phyloP scores from a whole-genome alignment of 2,113 vertebrate species.

The Scatophagus argus region DNA sequence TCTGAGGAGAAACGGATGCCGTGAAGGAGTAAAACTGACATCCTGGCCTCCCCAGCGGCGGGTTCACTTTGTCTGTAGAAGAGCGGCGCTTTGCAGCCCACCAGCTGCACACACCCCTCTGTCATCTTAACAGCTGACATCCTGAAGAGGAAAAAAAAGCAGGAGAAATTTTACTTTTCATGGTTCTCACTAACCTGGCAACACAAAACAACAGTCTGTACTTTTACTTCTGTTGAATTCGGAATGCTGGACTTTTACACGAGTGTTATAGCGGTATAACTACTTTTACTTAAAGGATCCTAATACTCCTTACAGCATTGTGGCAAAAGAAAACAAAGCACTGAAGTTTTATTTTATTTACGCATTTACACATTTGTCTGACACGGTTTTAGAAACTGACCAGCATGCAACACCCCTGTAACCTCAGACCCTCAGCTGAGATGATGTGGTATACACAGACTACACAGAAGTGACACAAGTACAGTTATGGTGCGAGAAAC shows the following conservation, averaged over 20 bases:
- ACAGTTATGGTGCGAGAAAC: neutral
- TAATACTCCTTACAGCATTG: neutral
- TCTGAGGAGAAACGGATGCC: slow-evolving; percentile 95
- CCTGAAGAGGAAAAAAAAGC: slow-evolving; percentile 32
- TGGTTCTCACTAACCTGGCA: neutral
- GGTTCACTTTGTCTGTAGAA: slow-evolving; percentile 90
- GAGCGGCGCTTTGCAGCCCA: slow-evolving; percentile 83
- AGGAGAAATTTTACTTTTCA: neutral
- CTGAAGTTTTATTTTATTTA: neutral
- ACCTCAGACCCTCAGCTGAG: neutral
- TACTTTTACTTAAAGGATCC: neutral
- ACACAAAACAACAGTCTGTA: neutral
- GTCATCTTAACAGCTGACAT: slow-evolving; percentile 84
- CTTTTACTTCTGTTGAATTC: neutral
- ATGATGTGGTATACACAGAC: neutral
- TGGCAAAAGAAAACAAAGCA: neutral
- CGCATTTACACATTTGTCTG: too few relatives aligned
- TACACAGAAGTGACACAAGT: neutral
- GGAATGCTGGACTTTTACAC: neutral
- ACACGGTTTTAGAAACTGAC: too few relatives aligned
- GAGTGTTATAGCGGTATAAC: too few relatives aligned
- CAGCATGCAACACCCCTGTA: too few relatives aligned
- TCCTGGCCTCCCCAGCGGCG: slow-evolving; percentile 21
- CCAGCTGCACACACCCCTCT: slow-evolving; percentile 81
- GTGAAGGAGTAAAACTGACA: slow-evolving; percentile 90